Percentiles rank a stretch among this genome's conserved stretches.
Evolutionary conservation across 2,113 vertebrate species (phyloP).

Genomic region (Odocoileus hemionus): DNA sequence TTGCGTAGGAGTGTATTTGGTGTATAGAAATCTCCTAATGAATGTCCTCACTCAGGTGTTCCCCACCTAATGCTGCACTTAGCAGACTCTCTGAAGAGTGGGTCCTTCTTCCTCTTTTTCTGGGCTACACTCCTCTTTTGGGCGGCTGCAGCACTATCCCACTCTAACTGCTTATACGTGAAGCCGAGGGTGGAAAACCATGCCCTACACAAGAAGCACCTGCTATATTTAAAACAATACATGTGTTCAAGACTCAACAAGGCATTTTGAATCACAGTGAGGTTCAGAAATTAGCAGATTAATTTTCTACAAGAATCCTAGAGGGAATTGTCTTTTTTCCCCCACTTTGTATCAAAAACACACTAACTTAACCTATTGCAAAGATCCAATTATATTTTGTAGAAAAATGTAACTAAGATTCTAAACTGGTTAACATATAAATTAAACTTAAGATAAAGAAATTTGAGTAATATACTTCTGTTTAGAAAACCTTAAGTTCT

Average conservation of each 20-base stretch:
- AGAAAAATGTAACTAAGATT: background rate
- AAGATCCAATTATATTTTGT: conserved; percentile 4
- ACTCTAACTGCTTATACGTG: background rate
- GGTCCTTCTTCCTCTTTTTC: background rate
- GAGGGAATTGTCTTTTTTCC: background rate
- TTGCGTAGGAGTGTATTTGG: background rate
- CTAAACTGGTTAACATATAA: background rate
- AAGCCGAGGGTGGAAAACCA: background rate
- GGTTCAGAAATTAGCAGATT: conserved; percentile 30
- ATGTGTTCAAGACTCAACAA: conserved; percentile 11
- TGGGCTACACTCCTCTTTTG: background rate
- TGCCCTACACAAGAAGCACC: background rate
- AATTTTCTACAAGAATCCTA: background rate
- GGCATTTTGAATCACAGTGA: conserved; percentile 16
- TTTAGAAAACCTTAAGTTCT: background rate
- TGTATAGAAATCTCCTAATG: background rate
- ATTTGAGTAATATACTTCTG: conserved; percentile 1
- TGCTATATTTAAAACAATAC: conserved; percentile 16
- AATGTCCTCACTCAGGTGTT: background rate
- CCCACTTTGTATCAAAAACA: background rate
- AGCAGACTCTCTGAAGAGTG: background rate
- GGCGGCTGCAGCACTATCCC: background rate
- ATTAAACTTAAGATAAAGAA: conserved; percentile 1
- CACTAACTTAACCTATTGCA: background rate
- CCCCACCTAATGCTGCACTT: background rate